Evolutionary conservation across 2,888 invertebrate genomes (phyloP).

Genomic region (Cephus spinipes): DNA sequence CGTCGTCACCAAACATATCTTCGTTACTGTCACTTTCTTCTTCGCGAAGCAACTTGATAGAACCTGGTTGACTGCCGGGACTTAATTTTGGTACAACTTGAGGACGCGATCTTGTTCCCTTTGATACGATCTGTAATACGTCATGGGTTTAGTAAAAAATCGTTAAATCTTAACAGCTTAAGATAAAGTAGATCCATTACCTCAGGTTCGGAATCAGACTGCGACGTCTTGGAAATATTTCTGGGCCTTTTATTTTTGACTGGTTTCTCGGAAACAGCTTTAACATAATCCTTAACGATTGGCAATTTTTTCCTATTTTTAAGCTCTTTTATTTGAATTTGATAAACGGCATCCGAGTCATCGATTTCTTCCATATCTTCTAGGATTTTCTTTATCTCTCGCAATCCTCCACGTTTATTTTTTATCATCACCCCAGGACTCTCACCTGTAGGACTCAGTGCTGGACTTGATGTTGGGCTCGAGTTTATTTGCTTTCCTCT

Average conservation of each 20-base stretch:
- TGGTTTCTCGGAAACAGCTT: slow-evolving; percentile 9
- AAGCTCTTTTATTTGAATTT: slow-evolving; percentile 55
- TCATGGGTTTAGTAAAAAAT: slow-evolving; percentile 11
- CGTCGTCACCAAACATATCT: slow-evolving; percentile 50
- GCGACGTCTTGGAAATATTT: slow-evolving; percentile 24
- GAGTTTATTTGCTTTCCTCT: slow-evolving; percentile 5
- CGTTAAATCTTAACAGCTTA: slow-evolving; percentile 2
- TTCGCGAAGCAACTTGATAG: not conserved
- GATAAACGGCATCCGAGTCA: slow-evolving; percentile 56
- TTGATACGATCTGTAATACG: slow-evolving; percentile 39
- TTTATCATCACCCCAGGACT: slow-evolving; percentile 53
- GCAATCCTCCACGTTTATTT: slow-evolving; percentile 48
- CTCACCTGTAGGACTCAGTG: slow-evolving; percentile 21
- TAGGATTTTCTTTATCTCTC: slow-evolving; percentile 46
- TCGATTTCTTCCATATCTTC: slow-evolving; percentile 43
- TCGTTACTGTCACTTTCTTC: slow-evolving; percentile 41
- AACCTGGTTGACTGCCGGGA: slow-evolving; percentile 12
- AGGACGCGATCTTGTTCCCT: slow-evolving; percentile 48
- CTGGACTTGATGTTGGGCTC: not conserved
- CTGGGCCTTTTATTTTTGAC: slow-evolving; percentile 21
- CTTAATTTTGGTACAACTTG: slow-evolving; percentile 16
- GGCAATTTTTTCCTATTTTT: slow-evolving; percentile 25
- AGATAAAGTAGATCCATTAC: slow-evolving; percentile 30
- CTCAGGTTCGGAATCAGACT: slow-evolving; percentile 47
- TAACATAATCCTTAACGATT: slow-evolving; percentile 5